Evolutionary conservation across 2,888 invertebrate genomes (phyloP).

Genomic region (Panzeria rudis): DNA sequence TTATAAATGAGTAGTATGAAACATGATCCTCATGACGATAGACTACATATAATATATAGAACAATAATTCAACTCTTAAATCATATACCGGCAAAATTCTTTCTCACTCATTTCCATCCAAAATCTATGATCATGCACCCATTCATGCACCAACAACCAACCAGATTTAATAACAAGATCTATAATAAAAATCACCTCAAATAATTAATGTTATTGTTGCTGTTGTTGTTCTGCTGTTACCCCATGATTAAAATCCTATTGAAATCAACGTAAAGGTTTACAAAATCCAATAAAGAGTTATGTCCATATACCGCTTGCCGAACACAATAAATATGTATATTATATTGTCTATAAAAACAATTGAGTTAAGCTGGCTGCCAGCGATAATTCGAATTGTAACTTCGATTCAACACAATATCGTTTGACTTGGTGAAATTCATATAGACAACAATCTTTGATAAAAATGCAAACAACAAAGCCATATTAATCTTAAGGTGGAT

Average conservation of each 20-base stretch:
- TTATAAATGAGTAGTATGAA: conserved; percentile 3
- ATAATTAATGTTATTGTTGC: conserved; percentile 36
- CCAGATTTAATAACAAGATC: conserved; percentile 56
- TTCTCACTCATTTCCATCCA: background rate
- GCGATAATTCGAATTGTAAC: conserved; percentile 44
- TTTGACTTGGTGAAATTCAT: conserved; percentile 61
- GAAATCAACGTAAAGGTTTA: conserved; percentile 53
- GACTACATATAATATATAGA: background rate
- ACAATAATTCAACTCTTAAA: conserved; percentile 17
- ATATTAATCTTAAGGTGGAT: conserved; percentile 46
- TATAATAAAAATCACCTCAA: conserved; percentile 58
- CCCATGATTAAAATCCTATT: conserved; percentile 63
- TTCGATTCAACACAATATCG: conserved; percentile 38
- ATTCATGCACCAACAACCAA: background rate
- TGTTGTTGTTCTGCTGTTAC: conserved; percentile 55
- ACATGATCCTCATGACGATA: background rate
- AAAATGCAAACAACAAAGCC: conserved; percentile 43
- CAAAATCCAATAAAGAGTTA: conserved; percentile 35
- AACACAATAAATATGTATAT: conserved; percentile 7
- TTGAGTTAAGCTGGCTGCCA: conserved; percentile 23
- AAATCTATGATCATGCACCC: conserved; percentile 25
- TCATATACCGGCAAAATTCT: conserved; percentile 29
- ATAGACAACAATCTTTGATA: conserved; percentile 39
- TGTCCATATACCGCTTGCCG: background rate
- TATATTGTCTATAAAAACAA: conserved; percentile 24